Conservation (phyloP, 2,797 vertebrate species). For the Borostomias antarcticus region DNA sequence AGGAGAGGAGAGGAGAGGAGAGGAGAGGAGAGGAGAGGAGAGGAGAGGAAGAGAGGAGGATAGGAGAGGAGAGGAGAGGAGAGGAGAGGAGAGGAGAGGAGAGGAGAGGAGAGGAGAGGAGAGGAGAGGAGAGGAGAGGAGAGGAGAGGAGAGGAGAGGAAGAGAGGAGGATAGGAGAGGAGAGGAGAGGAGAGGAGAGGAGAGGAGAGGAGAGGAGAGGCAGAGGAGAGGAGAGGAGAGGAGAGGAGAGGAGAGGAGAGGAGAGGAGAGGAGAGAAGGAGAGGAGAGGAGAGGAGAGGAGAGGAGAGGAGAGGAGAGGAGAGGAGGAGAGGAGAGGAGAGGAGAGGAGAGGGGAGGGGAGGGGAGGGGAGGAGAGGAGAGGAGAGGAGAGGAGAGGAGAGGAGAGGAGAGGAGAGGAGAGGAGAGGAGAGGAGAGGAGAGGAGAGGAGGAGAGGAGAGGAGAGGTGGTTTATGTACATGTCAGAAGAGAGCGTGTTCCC, state of each 20-base stretch:
- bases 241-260: neutral
- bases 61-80: too few species aligned
- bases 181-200: too few species aligned
- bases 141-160: neutral
- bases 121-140: neutral
- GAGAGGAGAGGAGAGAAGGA: neutral
- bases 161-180: neutral
- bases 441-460: neutral
- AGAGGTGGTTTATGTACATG: constrained; percentile 74
- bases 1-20: neutral
- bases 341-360: constrained; percentile 20
- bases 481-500: constrained; percentile 89
- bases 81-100: neutral
- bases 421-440: neutral
- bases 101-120: neutral
- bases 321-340: neutral
- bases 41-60: neutral
- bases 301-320: neutral
- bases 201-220: neutral
- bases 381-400: neutral
- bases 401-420: neutral
- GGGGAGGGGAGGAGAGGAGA: neutral
- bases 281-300: neutral
- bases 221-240: neutral
- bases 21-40: neutral